Evolutionary conservation across 2,888 invertebrate species (phyloP), one percentile per base, ranked within the genome.

Genomic region (Clistopyga incitator): DNA sequence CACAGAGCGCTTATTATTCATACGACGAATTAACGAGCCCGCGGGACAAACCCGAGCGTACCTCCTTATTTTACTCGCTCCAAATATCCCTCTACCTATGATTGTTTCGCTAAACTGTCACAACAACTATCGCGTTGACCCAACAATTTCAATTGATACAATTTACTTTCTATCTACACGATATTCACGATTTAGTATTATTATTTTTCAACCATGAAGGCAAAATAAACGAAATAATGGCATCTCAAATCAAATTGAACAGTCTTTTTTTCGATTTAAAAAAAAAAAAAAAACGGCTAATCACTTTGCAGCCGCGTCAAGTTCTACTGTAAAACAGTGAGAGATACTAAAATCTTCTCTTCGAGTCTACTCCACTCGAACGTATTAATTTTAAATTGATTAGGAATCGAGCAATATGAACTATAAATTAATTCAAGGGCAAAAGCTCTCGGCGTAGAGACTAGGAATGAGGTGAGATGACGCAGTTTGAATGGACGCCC

Each of bases 21-120:
- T 88, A 86, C 82, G 87, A 83, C 85, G 88, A 88, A 90, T 90
- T 90, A 90, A 90, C 89, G 86, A 88, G 83, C 81, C 71, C 71
- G 56, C 78, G 77, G 45, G 64, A 64, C 76, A 65, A 52, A 72
- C 13, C 76, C 75, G 29, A n/a, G n/a, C 29, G 38, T 15, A 23
- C 65, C 61, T 38, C 56, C 54, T 68, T 25, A 54, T 80, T 74
- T 77, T 70, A 47, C 18, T 11, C 65, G n/a, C n/a, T 34, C 42
- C 72, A 50, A 59, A 54, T 68, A 42, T 38, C 34, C 38, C 15
- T 6, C 65, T 10, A 50, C 64, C 61, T 52, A 78, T 38, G 38
- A 65, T 67, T 25, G 67, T 74, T 42, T 23, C 56, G 61, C 68
- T 20, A 74, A 64, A 68, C 18, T 59, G 25, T 18, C 8, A 56